These are phyloP conservation scores for Eutrigla gurnardus DNA, from an alignment of 2,797 vertebrate genomes.

Conservation along the genomic window DNA sequence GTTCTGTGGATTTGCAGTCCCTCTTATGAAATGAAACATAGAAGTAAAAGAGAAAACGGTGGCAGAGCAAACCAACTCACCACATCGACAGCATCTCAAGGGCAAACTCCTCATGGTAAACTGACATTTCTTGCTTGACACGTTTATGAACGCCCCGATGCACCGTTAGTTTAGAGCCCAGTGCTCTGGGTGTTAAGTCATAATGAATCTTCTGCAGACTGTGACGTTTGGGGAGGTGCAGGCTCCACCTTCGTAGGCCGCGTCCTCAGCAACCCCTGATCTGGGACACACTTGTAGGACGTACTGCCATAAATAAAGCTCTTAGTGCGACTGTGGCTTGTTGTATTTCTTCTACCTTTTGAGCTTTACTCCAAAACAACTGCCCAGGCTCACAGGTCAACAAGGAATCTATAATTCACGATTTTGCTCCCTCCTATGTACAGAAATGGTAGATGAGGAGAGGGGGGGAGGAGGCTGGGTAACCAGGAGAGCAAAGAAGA, in stretches of 20 bases:
- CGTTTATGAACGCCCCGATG: background rate
- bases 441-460: constrained; percentile 44
- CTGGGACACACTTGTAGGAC: constrained; percentile 3
- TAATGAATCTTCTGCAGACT: background rate
- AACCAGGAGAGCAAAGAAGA: background rate
- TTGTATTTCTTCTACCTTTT: background rate
- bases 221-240: background rate
- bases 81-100: background rate
- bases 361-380: background rate
- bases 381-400: constrained; percentile 55
- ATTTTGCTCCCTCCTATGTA: constrained; percentile 76
- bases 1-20: background rate
- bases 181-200: background rate
- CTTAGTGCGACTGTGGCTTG: background rate
- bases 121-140: background rate
- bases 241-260: background rate
- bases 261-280: constrained; percentile 8
- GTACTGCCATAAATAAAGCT: background rate
- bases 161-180: background rate
- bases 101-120: background rate
- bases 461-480: background rate
- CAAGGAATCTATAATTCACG: constrained; percentile 75
- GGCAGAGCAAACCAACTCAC: background rate
- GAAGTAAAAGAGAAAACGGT: background rate
- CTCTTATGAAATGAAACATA: background rate